Conservation (phyloP, 2,888 invertebrate species). For the Metallyticus violacea region DNA sequence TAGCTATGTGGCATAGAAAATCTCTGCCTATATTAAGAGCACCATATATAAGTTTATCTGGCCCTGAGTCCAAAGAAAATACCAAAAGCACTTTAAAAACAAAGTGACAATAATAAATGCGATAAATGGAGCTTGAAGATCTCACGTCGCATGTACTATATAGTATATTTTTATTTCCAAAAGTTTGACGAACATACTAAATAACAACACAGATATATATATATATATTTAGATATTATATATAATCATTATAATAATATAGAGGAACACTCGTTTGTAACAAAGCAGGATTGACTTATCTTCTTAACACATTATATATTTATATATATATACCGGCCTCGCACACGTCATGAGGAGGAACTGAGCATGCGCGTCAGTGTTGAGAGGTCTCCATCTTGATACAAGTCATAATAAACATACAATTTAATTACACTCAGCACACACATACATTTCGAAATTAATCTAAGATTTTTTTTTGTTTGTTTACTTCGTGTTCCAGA, state of each 20-base stretch:
- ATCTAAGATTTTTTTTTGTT: not conserved
- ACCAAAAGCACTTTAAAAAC: not conserved
- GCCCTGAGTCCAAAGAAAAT: not conserved
- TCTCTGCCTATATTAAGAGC: not conserved
- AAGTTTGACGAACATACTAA: constrained; percentile 16
- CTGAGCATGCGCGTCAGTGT: constrained; percentile 1
- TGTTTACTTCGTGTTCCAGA: not conserved
- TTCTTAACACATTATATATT: not conserved
- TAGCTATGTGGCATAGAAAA: not conserved
- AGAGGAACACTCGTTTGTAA: constrained; percentile 25
- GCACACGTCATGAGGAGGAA: not conserved
- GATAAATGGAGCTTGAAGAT: not conserved
- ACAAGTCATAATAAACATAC: constrained; percentile 9
- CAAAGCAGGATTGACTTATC: constrained; percentile 15
- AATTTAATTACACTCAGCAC: constrained; percentile 16
- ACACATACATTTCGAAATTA: constrained; percentile 12
- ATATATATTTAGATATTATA: constrained; percentile 15
- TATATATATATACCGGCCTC: not conserved
- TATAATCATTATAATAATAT: constrained; percentile 18
- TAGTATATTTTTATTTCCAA: not conserved
- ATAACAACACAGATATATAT: constrained; percentile 25
- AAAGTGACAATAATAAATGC: not conserved
- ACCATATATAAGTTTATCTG: not conserved
- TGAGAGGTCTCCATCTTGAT: constrained; percentile 8
- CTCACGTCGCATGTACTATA: not conserved